These are phyloP conservation scores for Hippocampus abdominalis DNA, from an alignment of 2,113 vertebrate genomes.

Conservation along the genomic window DNA sequence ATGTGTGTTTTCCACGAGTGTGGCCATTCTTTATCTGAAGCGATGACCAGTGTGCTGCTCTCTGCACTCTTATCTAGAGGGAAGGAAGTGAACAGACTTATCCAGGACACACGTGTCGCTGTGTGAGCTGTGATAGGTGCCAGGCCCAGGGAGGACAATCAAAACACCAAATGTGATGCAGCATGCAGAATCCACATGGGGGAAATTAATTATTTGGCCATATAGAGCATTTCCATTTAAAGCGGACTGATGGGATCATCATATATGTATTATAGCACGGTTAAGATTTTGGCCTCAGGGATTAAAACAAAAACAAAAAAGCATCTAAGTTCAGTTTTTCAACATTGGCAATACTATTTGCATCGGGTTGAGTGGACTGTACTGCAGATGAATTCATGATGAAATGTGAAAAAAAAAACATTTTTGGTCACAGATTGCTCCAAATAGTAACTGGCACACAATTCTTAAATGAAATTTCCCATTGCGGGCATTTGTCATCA, in stretches of 20 bases:
- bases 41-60: conserved; percentile 52
- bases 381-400: too few relatives aligned
- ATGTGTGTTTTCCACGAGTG: conserved; percentile 17
- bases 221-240: neutral
- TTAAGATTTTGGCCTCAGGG: neutral
- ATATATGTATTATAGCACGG: neutral
- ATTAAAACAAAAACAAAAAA: neutral
- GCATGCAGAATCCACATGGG: conserved; percentile 39
- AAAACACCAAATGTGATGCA: conserved; percentile 15
- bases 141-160: conserved; percentile 48
- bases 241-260: neutral
- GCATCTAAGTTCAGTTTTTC: neutral
- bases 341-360: too few relatives aligned
- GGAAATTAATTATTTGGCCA: conserved; percentile 1
- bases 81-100: conserved; percentile 69
- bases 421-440: too few relatives aligned
- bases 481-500: too few relatives aligned
- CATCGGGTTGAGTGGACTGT: too few relatives aligned
- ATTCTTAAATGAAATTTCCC: too few relatives aligned
- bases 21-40: conserved; percentile 60
- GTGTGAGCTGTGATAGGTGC: conserved; percentile 54
- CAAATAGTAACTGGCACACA: too few relatives aligned
- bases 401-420: too few relatives aligned
- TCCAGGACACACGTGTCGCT: conserved; percentile 62
- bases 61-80: conserved; percentile 64